Conservation (phyloP, 2,797 vertebrate species). For the Mallotus villosus region DNA sequence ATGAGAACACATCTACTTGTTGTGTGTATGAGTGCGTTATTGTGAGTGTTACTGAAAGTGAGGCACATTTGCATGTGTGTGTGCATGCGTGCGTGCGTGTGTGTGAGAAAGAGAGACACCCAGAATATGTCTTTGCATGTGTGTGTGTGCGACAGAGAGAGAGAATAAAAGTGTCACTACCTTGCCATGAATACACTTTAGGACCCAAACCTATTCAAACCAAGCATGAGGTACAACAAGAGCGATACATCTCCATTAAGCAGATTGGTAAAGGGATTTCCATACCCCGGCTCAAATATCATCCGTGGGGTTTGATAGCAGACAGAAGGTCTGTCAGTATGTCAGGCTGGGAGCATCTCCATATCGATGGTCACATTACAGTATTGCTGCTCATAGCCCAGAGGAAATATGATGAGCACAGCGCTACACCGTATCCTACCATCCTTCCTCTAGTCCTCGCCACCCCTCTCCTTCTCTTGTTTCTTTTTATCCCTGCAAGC, state of each 20-base stretch:
- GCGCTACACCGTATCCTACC: constrained; percentile 2
- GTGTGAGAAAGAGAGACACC: constrained; percentile 17
- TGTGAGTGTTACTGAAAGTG: too few relatives aligned
- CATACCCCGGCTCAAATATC: background rate
- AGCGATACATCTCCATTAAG: background rate
- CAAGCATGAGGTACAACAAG: background rate
- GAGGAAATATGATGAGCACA: constrained; percentile 60
- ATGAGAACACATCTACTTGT: constrained; percentile 27
- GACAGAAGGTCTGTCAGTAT: background rate
- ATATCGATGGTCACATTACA: constrained; percentile 57
- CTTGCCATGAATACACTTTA: constrained; percentile 46
- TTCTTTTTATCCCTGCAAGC: too few relatives aligned
- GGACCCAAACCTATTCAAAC: constrained; percentile 44
- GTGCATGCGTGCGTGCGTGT: constrained; percentile 23
- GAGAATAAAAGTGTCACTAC: constrained; percentile 2
- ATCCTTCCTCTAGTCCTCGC: background rate
- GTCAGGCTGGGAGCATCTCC: constrained; percentile 43
- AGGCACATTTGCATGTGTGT: background rate
- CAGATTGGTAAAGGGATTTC: background rate
- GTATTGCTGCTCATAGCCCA: constrained; percentile 9
- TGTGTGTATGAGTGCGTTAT: background rate
- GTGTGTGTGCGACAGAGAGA: background rate
- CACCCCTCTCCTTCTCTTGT: background rate
- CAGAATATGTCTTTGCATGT: background rate
- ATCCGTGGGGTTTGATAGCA: background rate